Percentiles rank a stretch among this genome's conserved stretches.
Evolutionary conservation across 2,888 invertebrate species (phyloP).

Genomic region (Diabrotica balteata): DNA sequence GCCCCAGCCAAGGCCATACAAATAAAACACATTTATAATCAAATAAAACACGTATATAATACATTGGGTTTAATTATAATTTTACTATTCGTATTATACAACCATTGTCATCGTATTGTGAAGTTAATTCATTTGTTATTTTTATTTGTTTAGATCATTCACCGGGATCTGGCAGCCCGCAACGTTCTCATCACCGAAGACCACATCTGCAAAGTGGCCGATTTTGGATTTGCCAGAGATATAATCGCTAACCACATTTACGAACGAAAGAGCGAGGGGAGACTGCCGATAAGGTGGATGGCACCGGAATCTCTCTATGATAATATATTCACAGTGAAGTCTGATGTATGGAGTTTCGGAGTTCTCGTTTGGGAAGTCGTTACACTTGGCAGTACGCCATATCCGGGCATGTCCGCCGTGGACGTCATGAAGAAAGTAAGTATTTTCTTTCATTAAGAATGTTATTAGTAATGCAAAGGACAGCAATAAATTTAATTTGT

Average conservation of each 20-base stretch:
- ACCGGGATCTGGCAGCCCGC: conserved; percentile 87
- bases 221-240: conserved; percentile 93
- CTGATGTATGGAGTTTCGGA: conserved; percentile 96
- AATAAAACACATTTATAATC: no score
- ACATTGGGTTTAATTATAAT: no score
- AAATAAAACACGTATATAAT: no score
- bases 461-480: no score
- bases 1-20: no score
- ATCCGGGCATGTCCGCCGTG: conserved; percentile 89
- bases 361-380: conserved; percentile 96
- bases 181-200: conserved; percentile 88
- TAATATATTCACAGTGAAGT: conserved; percentile 91
- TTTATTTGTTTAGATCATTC: conserved; percentile 72
- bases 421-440: conserved; percentile 89
- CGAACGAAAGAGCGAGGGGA: conserved; percentile 82
- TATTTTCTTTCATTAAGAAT: not conserved
- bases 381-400: conserved; percentile 93
- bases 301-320: conserved; percentile 94
- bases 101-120: no score
- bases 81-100: no score
- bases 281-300: conserved; percentile 85
- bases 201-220: conserved; percentile 89
- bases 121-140: no score
- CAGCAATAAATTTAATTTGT: no score
- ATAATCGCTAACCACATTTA: conserved; percentile 88